Base-by-base conservation (phyloP, 2,113 vertebrate species). In the Semicossyphus pulcher region DNA sequence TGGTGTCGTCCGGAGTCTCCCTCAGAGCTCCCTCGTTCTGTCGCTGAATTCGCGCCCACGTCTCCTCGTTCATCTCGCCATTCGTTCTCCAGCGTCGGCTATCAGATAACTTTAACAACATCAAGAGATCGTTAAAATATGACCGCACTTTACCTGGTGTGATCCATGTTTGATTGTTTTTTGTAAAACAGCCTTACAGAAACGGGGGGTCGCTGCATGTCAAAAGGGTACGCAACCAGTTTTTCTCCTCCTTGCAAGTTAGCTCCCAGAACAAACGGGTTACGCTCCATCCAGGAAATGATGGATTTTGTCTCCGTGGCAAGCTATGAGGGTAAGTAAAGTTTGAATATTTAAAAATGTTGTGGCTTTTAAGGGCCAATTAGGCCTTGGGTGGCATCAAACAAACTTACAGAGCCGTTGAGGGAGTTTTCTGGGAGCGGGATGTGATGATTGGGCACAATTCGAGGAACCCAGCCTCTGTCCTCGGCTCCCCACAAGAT, bases 181-280 rank as follows among this genome's bases (percentile, higher is more conserved):
- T 42, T 54, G 12, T 58, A 3, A 36, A n/a, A 12, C 0, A 3
- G 5, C 7, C 82, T 91, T 91, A 92, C 91, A 42, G 82, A 81
- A 31, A 68, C 1, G 16, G 87, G 52, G 18, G 90, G 81, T 1
- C 90, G 92, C 88, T 93, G 89, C 91, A 91, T 91, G 67, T 94
- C 94, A 3, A 88, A 94, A 0, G 93, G 94, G 67, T 95, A 99
- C 1, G 95, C 93, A 0, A 98, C 97, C 12, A 99, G 74, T 64
- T 95, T 94, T 84, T 99, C 97, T 0, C 98, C 98, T 0, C 96
- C 97, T 3, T 99, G 98, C 39, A 99, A 60, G 78, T 99, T 99
- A 2, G 96, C 98, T 47, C 97, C 97, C 58, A 99, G 91, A 2
- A 99, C 97, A 0, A 99, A 99, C 4, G 96, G 97, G 63, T 86